These are phyloP conservation scores for Bothrops jararaca DNA, from an alignment of 2,113 vertebrate genomes.

Conservation along the genomic window DNA sequence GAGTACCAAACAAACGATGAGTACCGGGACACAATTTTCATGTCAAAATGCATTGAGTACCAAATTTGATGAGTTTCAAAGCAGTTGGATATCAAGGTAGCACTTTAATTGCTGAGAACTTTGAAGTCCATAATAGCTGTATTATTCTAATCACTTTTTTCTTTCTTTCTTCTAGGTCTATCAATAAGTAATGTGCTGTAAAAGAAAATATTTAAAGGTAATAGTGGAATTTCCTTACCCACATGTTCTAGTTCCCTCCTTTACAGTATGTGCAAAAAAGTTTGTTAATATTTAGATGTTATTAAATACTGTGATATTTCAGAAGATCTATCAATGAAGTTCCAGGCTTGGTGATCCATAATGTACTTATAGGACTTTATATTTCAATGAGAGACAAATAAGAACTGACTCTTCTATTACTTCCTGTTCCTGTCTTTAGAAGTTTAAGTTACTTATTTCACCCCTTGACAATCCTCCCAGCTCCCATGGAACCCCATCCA, in stretches of 20 bases:
- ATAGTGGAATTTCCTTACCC: neutral
- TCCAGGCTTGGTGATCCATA: neutral
- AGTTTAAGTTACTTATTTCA: neutral
- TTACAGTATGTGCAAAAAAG: neutral
- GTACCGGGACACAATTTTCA: neutral
- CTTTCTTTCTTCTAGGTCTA: neutral
- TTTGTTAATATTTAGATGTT: neutral
- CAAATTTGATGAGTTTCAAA: neutral
- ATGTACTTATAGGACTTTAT: neutral
- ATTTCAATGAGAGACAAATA: neutral
- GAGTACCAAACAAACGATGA: neutral
- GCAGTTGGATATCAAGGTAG: neutral
- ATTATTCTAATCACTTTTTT: neutral
- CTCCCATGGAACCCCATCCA: neutral
- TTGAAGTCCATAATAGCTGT: neutral
- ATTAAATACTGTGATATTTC: neutral
- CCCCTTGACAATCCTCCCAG: neutral
- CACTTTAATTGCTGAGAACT: neutral
- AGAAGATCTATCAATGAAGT: rapidly evolving
- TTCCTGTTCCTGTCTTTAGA: neutral
- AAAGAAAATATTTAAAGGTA: neutral
- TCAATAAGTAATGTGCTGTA: neutral
- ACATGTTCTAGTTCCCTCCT: neutral
- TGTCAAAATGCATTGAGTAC: neutral
- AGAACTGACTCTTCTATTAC: neutral